Conservation (phyloP, 2,888 invertebrate genomes). For the Oligia fasciuncula region DNA sequence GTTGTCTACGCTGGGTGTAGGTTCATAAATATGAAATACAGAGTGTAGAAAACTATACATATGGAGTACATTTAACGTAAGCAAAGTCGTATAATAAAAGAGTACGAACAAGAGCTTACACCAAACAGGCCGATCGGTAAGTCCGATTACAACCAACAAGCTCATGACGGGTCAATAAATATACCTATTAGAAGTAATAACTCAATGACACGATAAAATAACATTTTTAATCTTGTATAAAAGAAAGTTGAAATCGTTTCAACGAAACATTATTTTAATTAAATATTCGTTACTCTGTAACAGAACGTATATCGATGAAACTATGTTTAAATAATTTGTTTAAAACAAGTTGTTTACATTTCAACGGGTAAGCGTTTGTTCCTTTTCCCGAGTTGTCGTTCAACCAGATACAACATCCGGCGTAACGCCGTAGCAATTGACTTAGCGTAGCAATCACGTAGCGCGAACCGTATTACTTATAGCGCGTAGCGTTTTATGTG, state of each 20-base stretch:
- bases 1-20: background rate
- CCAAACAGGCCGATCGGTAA: background rate
- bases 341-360: constrained; percentile 30
- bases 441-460: constrained; percentile 65
- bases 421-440: constrained; percentile 53
- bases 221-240: constrained; percentile 10
- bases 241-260: constrained; percentile 16
- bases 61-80: background rate
- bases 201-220: background rate
- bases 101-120: background rate
- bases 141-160: constrained; percentile 1
- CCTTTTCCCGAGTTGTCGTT: constrained; percentile 29
- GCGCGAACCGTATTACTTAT: constrained; percentile 27
- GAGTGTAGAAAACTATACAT: background rate
- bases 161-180: background rate
- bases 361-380: constrained; percentile 21
- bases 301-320: constrained; percentile 9
- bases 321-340: constrained; percentile 12
- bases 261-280: background rate
- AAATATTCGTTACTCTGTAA: too few species aligned
- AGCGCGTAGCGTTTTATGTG: constrained; percentile 54
- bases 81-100: background rate
- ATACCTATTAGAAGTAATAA: background rate
- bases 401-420: constrained; percentile 31
- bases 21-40: background rate